phyloP scores from a whole-genome alignment of 2,113 vertebrate species.

The Lepisosteus osseus region DNA sequence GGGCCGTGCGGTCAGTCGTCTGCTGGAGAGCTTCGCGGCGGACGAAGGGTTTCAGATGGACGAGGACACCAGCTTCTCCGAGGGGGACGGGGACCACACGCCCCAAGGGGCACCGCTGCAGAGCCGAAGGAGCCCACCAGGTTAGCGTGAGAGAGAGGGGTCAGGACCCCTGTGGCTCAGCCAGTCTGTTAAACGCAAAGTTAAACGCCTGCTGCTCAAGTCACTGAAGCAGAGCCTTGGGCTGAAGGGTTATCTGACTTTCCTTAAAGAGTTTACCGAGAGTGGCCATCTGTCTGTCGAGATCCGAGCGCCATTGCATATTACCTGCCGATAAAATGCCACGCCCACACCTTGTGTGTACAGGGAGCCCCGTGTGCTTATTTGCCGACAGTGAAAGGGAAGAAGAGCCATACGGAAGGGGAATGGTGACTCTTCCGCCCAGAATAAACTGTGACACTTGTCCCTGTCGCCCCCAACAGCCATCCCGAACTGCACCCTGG shows the following conservation, averaged over 20 bases:
- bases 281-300: background rate
- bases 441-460: background rate
- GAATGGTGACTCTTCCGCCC: too few relatives aligned
- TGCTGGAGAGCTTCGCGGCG: conserved; percentile 86
- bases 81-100: conserved; percentile 68
- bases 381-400: too few relatives aligned
- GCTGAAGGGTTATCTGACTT: background rate
- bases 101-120: conserved; percentile 22
- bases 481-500: conserved; percentile 74
- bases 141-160: conserved; percentile 23
- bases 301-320: background rate
- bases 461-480: conserved; percentile 40
- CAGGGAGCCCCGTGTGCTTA: too few relatives aligned
- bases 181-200: background rate
- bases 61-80: conserved; percentile 88
- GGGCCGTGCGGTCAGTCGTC: conserved; percentile 82
- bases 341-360: too few relatives aligned
- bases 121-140: conserved; percentile 40
- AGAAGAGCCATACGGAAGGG: too few relatives aligned
- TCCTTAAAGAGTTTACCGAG: conserved; percentile 9
- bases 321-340: too few relatives aligned
- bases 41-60: conserved; percentile 88
- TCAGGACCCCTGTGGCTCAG: background rate
- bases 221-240: too few relatives aligned
- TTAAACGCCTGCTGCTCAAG: too few relatives aligned